These are phyloP conservation scores for Scaptomyza polygonia DNA, from an alignment of 2,888 invertebrate species.

Conservation along the genomic window DNA sequence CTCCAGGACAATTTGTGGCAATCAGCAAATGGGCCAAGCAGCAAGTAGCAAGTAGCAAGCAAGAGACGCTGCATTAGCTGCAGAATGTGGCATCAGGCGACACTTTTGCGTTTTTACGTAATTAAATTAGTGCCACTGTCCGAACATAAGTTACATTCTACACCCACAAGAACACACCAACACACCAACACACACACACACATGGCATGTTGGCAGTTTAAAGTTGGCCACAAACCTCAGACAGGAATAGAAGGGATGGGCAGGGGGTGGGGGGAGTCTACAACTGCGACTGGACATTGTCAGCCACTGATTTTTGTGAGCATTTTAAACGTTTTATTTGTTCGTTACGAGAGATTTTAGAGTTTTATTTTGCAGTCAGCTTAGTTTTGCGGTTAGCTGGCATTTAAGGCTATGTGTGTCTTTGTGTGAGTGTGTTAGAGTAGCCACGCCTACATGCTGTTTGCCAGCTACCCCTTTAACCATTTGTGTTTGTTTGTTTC, in stretches of 20 bases:
- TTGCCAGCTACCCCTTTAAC: slow-evolving; percentile 28
- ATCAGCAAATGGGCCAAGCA: slow-evolving; percentile 68
- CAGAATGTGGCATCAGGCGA: slow-evolving; percentile 70
- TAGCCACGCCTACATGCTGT: slow-evolving; percentile 41
- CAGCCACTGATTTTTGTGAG: slow-evolving; percentile 75
- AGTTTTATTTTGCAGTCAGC: slow-evolving; percentile 65
- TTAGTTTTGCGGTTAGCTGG: slow-evolving; percentile 63
- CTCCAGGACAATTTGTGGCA: slow-evolving; percentile 75
- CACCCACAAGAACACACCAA: slow-evolving; percentile 31
- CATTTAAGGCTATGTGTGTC: not conserved
- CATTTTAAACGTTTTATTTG: slow-evolving; percentile 77
- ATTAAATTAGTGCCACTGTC: slow-evolving; percentile 81
- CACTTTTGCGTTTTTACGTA: slow-evolving; percentile 81
- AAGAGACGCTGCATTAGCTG: slow-evolving; percentile 63
- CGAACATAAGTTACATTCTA: slow-evolving; percentile 78
- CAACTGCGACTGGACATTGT: slow-evolving; percentile 56
- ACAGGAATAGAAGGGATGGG: slow-evolving; percentile 15
- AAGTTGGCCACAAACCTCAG: slow-evolving; percentile 73
- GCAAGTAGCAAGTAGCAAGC: slow-evolving; percentile 24
- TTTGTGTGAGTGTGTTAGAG: slow-evolving; percentile 3
- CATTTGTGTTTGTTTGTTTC: slow-evolving; percentile 14
- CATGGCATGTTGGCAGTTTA: slow-evolving; percentile 63
- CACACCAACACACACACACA: slow-evolving; percentile 2
- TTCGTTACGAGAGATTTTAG: slow-evolving; percentile 54
- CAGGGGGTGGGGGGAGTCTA: not conserved